phyloP scores from a whole-genome alignment of 2,113 vertebrate species.

The Nicator chloris region DNA sequence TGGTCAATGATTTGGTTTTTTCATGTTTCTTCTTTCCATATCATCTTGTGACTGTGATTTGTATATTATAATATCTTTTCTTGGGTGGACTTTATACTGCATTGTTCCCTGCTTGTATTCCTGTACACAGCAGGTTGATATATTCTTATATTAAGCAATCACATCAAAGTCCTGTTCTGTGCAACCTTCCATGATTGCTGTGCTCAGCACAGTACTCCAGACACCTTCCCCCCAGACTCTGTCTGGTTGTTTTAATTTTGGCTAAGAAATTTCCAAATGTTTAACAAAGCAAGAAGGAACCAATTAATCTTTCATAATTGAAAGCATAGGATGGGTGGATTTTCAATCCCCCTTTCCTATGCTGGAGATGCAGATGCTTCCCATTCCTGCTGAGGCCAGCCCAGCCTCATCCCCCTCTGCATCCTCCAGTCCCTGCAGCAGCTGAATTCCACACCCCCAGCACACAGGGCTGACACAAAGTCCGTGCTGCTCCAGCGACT shows the following conservation, averaged over 20 bases:
- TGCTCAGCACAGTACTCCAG: not conserved
- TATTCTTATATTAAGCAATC: not conserved
- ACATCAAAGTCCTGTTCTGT: not conserved
- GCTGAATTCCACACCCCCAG: not conserved
- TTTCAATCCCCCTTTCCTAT: not conserved
- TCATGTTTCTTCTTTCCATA: not conserved
- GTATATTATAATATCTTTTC: not conserved
- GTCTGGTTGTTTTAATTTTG: not conserved
- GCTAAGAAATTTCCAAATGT: not conserved
- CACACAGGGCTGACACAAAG: not conserved
- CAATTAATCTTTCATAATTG: not conserved
- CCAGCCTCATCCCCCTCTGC: not conserved
- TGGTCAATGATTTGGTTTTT: not conserved
- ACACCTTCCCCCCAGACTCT: not conserved
- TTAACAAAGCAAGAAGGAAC: not conserved
- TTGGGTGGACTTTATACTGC: not conserved
- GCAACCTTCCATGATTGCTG: not conserved
- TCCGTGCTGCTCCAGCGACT: not conserved
- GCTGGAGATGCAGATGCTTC: not conserved
- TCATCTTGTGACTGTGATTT: not conserved
- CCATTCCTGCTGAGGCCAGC: not conserved
- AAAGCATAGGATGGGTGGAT: not conserved
- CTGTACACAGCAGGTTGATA: not conserved
- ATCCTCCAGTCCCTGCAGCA: not conserved
- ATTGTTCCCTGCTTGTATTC: not conserved